Evolutionary conservation across 2,888 invertebrate species (phyloP).

Genomic region (Zootermopsis nevadensis): DNA sequence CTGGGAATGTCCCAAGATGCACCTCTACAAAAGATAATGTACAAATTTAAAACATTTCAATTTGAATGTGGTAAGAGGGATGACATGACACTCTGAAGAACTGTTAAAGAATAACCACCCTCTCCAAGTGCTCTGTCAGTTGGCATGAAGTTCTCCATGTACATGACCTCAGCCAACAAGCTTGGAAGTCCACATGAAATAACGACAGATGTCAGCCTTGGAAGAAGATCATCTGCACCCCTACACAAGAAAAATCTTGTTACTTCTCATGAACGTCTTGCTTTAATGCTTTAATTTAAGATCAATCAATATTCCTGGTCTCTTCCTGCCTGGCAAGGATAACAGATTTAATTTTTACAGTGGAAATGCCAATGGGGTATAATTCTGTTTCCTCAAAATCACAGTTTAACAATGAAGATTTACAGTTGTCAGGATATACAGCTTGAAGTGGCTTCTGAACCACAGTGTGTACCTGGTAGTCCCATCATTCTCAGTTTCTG

Average conservation of each 20-base stretch:
- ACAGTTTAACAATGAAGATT: no score
- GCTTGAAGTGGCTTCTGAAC: no score
- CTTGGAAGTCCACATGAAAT: constrained; percentile 11
- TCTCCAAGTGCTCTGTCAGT: constrained; percentile 39
- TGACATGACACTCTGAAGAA: constrained; percentile 43
- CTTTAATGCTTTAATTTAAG: neutral
- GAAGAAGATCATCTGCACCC: constrained; percentile 46
- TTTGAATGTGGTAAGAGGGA: constrained; percentile 38
- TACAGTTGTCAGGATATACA: no score
- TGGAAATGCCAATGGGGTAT: no score
- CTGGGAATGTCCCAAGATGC: no score
- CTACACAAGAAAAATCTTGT: constrained; percentile 12
- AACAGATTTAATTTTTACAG: no score
- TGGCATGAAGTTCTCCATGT: constrained; percentile 47
- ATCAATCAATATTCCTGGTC: no score
- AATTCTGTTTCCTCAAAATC: no score
- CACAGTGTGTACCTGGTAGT: no score
- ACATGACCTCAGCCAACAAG: constrained; percentile 37
- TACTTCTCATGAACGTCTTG: neutral
- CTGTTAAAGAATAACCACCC: constrained; percentile 42
- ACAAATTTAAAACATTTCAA: neutral
- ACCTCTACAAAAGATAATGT: no score
- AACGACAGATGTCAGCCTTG: constrained; percentile 27
- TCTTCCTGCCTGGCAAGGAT: no score
- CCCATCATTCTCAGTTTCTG: no score